Base-by-base conservation (phyloP, 1,140 invertebrate species). In the Achroia grisella region DNA sequence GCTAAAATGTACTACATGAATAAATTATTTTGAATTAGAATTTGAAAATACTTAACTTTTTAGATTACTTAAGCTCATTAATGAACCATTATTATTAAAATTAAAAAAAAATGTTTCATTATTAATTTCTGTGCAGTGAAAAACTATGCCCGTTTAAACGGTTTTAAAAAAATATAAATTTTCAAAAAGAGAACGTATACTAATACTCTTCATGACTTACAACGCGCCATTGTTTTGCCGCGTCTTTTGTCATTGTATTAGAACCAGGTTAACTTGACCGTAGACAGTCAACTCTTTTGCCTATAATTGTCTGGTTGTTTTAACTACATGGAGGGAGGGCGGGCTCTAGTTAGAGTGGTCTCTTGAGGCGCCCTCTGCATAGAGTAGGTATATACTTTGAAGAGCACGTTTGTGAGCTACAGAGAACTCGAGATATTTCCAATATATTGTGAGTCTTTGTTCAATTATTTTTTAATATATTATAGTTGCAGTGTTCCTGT, bases 401-500 rank as follows among this genome's bases (percentile, higher is more conserved):
- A 56, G 52, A 39, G 50, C 51, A 51, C 55, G 58, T 61, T 61
- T 65, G 48, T 60, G 44, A 48, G 47, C 55, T 51, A 50, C 52
- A 53, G 49, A 57, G 50, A 52, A 48, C 44, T 61, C 52, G 52
- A 65, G 62, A 58, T 56, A 47, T 65, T 62, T 61, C 55, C 62
- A 52, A 65, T 65, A 65, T 57, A 56, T 58, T 47, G 51, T 43
- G 31, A 39, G 53, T 50, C 57, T 58, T 65, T 65, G 54, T 65
- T 49, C 53, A 44, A 57, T 52, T 40, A 56, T 59, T 58, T 60
- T 56, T 47, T 55, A 48, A 44, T 48, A 15, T 44, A 36, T 8
- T n/a, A n/a, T n/a, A n/a, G n/a, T n/a, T n/a, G n/a, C n/a, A n/a
- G n/a, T n/a, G n/a, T n/a, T n/a, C n/a, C n/a, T n/a, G n/a, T n/a